Evolutionary conservation across 2,888 invertebrate species (phyloP).

Genomic region (Apamea crenata): DNA sequence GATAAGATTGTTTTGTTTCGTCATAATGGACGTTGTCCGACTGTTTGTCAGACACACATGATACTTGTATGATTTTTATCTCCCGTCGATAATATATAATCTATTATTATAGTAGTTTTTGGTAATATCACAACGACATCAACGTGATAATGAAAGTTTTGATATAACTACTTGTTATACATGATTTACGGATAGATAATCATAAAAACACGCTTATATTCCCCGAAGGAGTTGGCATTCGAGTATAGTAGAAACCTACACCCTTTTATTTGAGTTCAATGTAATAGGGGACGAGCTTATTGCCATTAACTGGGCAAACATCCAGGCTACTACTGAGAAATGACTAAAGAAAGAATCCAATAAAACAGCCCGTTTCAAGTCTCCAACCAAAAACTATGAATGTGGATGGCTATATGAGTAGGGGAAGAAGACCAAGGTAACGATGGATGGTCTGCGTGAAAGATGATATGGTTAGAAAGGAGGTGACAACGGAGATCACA

Average conservation of each 20-base stretch:
- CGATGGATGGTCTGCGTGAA: neutral
- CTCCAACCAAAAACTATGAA: neutral
- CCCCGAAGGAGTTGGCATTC: neutral
- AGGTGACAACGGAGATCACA: neutral
- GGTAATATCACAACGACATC: conserved; percentile 1
- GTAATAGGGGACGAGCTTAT: neutral
- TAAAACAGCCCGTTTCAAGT: neutral
- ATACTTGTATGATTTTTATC: conserved; percentile 28
- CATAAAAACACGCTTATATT: neutral
- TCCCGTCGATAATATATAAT: conserved; percentile 36
- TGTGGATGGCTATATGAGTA: neutral
- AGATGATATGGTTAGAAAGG: neutral
- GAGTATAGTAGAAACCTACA: neutral
- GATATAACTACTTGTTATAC: conserved; percentile 4
- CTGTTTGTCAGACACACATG: conserved; percentile 3
- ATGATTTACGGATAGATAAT: conserved; percentile 3
- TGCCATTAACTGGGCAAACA: neutral
- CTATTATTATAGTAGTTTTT: conserved; percentile 3
- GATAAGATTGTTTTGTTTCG: conserved; percentile 55
- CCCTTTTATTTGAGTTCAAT: neutral
- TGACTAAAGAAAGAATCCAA: neutral
- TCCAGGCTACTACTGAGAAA: neutral
- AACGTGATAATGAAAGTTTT: conserved; percentile 13
- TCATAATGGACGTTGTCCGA: conserved; percentile 33
- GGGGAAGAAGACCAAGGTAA: neutral